Conservation (phyloP, 92 coral and sea anemone species). For the Porites divaricata region DNA sequence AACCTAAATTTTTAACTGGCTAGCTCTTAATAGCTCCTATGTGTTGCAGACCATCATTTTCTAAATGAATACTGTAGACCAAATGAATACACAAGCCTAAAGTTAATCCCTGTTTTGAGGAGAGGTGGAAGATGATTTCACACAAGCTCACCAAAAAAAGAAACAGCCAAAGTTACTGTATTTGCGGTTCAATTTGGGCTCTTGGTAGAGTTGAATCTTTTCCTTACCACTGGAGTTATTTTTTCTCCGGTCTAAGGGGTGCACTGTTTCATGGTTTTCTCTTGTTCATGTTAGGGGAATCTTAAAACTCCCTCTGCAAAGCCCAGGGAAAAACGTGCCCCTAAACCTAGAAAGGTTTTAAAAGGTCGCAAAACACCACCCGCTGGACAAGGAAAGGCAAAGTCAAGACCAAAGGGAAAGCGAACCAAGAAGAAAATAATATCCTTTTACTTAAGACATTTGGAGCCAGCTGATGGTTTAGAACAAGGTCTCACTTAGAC, state of each 20-base stretch:
- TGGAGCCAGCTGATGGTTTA: too few relatives aligned
- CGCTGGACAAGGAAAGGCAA: slow-evolving; percentile 76
- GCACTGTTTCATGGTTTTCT: neutral
- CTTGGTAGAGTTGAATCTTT: too few relatives aligned
- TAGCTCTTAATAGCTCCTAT: too few relatives aligned
- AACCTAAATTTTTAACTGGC: neutral
- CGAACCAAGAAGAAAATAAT: slow-evolving; percentile 84
- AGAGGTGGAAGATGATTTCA: too few relatives aligned
- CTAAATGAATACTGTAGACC: too few relatives aligned
- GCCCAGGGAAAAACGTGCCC: slow-evolving; percentile 63
- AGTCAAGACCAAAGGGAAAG: slow-evolving; percentile 82
- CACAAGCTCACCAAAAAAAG: too few relatives aligned
- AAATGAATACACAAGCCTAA: too few relatives aligned
- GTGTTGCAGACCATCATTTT: too few relatives aligned
- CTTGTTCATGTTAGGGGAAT: slow-evolving; percentile 52
- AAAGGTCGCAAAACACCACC: slow-evolving; percentile 90
- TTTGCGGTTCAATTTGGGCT: too few relatives aligned
- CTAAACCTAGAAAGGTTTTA: slow-evolving; percentile 79
- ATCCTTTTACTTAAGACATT: slow-evolving; percentile 18
- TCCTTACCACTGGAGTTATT: neutral
- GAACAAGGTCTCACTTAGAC: too few relatives aligned
- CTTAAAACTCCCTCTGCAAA: slow-evolving; percentile 44
- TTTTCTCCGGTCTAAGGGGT: neutral
- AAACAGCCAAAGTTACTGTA: too few relatives aligned
- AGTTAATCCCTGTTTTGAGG: too few relatives aligned